Conservation (phyloP, 2,888 invertebrate species). For the Amorpha juglandis region DNA sequence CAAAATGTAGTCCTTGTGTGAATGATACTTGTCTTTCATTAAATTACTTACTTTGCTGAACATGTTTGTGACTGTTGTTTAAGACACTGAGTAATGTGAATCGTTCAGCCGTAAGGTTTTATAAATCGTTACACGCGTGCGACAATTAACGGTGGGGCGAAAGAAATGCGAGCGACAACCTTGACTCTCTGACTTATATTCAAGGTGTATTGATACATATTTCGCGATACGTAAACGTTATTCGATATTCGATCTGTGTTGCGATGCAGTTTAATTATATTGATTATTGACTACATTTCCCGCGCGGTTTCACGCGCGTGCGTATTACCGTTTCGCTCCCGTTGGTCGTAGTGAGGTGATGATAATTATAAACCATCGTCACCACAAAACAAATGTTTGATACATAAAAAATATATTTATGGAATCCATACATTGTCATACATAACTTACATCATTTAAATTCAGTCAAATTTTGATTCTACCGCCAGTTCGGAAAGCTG, state of each 20-base stretch:
- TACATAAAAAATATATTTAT: too few species aligned
- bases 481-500: too few species aligned
- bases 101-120: slow-evolving; percentile 62
- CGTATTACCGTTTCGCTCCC: too few species aligned
- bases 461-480: too few species aligned
- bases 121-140: slow-evolving; percentile 54
- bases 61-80: slow-evolving; percentile 62
- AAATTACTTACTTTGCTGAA: slow-evolving; percentile 66
- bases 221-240: background rate
- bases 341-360: too few species aligned
- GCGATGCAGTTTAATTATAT: background rate
- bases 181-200: slow-evolving; percentile 48
- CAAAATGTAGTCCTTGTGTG: too few species aligned
- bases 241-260: background rate
- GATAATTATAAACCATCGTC: too few species aligned
- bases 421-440: too few species aligned
- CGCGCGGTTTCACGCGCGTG: too few species aligned
- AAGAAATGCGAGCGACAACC: slow-evolving; percentile 61
- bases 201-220: background rate
- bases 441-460: too few species aligned
- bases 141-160: slow-evolving; percentile 58
- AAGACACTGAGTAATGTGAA: slow-evolving; percentile 66
- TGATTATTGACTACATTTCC: background rate
- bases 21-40: background rate
- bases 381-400: too few species aligned